Conservation (phyloP, 2,888 invertebrate species). For the Biston betularia region DNA sequence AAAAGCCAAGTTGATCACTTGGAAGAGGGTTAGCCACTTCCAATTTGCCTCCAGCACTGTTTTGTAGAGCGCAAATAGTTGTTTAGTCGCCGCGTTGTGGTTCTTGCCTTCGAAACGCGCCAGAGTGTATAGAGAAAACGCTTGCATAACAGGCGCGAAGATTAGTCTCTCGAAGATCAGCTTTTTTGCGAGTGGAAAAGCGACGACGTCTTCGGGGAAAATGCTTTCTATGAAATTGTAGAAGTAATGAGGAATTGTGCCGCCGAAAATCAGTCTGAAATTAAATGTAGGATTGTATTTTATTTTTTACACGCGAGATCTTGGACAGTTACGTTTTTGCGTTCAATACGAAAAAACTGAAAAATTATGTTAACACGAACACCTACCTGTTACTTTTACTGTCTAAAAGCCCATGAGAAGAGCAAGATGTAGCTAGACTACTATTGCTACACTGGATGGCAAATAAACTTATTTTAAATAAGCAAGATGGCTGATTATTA, state of each 20-base stretch:
- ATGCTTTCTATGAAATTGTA: conserved; percentile 87
- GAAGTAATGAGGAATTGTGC: conserved; percentile 92
- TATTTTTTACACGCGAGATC: no score
- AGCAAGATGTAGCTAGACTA: no score
- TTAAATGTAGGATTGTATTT: background rate
- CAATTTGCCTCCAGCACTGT: conserved; percentile 90
- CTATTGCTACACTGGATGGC: no score
- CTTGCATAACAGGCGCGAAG: conserved; percentile 90
- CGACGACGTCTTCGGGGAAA: conserved; percentile 86
- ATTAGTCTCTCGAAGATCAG: conserved; percentile 90
- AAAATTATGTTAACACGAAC: no score
- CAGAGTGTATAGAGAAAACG: conserved; percentile 90
- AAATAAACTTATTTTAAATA: no score
- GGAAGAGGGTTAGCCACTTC: conserved; percentile 91
- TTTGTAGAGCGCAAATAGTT: conserved; percentile 88
- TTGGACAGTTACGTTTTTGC: no score
- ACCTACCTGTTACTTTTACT: no score
- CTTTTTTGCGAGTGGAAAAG: conserved; percentile 85
- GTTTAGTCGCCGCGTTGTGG: conserved; percentile 87
- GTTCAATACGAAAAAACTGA: no score
- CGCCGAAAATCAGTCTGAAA: conserved; percentile 91
- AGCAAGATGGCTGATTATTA: no score
- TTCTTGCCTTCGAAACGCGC: conserved; percentile 92
- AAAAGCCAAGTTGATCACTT: conserved; percentile 90
- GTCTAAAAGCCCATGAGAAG: no score